A percentile compares a stretch with the other conserved stretches of the same genome.
phyloP scores from a whole-genome alignment of 1,140 invertebrate species.

The Conus betulinus region DNA sequence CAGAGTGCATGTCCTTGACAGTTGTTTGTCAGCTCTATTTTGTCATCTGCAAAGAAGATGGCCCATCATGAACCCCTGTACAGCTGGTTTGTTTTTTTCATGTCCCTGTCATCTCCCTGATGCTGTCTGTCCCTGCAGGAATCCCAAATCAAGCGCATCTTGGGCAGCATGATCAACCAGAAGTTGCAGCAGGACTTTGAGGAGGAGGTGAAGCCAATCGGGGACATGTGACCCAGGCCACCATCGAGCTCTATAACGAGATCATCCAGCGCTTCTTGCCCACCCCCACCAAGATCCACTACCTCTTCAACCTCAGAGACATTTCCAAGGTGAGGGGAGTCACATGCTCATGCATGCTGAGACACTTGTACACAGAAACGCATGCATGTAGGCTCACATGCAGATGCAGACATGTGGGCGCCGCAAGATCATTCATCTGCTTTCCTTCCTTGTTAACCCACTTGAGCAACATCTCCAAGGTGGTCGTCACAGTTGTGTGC shows the following conservation, averaged over 20 bases:
- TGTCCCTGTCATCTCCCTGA: neutral
- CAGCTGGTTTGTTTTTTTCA: neutral
- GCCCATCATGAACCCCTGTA: too few species aligned
- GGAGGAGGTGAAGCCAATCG: constrained; percentile 84
- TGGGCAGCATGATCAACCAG: constrained; percentile 87
- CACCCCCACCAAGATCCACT: constrained; percentile 91
- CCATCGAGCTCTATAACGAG: constrained; percentile 85
- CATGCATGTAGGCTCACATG: too few species aligned
- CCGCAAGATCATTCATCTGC: too few species aligned
- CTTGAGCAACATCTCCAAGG: too few species aligned
- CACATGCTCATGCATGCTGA: too few species aligned
- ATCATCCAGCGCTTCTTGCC: constrained; percentile 85
- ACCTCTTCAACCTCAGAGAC: constrained; percentile 90
- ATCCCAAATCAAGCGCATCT: constrained; percentile 86
- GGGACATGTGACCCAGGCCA: constrained; percentile 81
- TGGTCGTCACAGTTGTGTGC: too few species aligned
- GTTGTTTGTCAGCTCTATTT: too few species aligned
- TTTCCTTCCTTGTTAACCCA: too few species aligned
- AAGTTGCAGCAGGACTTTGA: constrained; percentile 85
- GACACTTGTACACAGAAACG: too few species aligned
- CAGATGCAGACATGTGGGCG: too few species aligned
- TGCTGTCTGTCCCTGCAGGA: constrained; percentile 74
- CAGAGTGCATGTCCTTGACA: too few species aligned
- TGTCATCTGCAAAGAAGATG: too few species aligned
- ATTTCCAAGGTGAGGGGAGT: constrained; percentile 83